phyloP scores from a whole-genome alignment of 2,113 vertebrate genomes.

The Anseranas semipalmata region DNA sequence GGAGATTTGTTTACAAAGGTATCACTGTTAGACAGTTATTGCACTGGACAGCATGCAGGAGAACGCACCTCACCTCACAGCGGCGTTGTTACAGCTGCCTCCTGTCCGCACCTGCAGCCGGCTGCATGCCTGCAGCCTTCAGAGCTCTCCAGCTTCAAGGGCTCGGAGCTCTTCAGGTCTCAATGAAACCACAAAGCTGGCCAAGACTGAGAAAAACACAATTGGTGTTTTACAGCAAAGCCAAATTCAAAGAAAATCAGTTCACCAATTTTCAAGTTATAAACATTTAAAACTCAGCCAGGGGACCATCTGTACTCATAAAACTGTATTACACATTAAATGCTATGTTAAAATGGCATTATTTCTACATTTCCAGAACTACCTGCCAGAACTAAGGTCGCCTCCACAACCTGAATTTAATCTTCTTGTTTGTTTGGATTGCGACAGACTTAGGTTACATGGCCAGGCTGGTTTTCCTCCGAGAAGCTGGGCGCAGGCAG shows the following conservation, averaged over 20 bases:
- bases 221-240: not conserved
- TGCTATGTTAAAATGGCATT: not conserved
- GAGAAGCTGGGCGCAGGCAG: accelerated
- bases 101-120: not conserved
- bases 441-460: accelerated
- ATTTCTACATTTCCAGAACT: not conserved
- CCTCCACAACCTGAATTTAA: not conserved
- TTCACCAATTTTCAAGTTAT: not conserved
- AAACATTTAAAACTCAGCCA: not conserved
- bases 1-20: not conserved
- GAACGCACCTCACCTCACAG: not conserved
- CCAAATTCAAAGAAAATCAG: not conserved
- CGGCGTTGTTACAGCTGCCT: not conserved
- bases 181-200: not conserved
- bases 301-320: not conserved
- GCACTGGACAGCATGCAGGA: not conserved
- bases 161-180: not conserved
- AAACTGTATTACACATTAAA: not conserved
- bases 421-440: not conserved
- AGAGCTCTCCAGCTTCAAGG: not conserved
- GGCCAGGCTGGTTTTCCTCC: not conserved
- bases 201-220: not conserved
- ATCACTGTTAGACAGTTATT: not conserved
- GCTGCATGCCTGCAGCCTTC: not conserved
- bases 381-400: not conserved